phyloP scores from a whole-genome alignment of 2,888 invertebrate genomes.

The Thymelicus sylvestris region DNA sequence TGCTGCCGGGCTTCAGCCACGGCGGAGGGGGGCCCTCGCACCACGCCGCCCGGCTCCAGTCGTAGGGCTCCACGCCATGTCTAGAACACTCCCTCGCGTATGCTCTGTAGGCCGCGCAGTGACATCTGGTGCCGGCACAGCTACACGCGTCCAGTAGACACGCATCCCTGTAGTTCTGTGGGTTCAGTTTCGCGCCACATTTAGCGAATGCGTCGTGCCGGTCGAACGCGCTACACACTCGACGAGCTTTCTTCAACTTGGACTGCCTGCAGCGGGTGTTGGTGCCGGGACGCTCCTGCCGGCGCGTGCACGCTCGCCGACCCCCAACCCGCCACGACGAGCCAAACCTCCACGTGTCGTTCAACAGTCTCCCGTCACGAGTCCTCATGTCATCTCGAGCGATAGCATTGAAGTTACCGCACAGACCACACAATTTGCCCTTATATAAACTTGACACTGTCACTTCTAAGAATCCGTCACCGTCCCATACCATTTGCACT shows the following conservation, averaged over 20 bases:
- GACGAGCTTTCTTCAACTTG: constrained; percentile 69
- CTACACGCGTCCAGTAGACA: constrained; percentile 95
- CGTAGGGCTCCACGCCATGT: constrained; percentile 88
- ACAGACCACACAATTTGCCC: constrained; percentile 93
- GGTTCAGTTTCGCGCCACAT: constrained; percentile 92
- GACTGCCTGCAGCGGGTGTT: constrained; percentile 81
- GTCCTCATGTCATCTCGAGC: constrained; percentile 93
- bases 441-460: constrained; percentile 90
- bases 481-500: constrained; percentile 95
- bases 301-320: constrained; percentile 88
- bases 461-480: constrained; percentile 96
- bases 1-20: constrained; percentile 66
- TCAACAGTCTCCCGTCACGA: constrained; percentile 87
- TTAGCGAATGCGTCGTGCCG: constrained; percentile 87
- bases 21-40: constrained; percentile 83
- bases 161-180: constrained; percentile 92
- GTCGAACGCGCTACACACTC: constrained; percentile 81
- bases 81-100: constrained; percentile 95
- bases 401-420: constrained; percentile 96
- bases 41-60: constrained; percentile 89
- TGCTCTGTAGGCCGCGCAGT: constrained; percentile 95
- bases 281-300: constrained; percentile 76
- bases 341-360: constrained; percentile 90
- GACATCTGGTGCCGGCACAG: constrained; percentile 91
- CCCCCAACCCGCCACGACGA: constrained; percentile 96